Evolutionary conservation across 37 sponge, comb jelly and placozoan species (phyloP).

Genomic region (Ephydatia muelleri): DNA sequence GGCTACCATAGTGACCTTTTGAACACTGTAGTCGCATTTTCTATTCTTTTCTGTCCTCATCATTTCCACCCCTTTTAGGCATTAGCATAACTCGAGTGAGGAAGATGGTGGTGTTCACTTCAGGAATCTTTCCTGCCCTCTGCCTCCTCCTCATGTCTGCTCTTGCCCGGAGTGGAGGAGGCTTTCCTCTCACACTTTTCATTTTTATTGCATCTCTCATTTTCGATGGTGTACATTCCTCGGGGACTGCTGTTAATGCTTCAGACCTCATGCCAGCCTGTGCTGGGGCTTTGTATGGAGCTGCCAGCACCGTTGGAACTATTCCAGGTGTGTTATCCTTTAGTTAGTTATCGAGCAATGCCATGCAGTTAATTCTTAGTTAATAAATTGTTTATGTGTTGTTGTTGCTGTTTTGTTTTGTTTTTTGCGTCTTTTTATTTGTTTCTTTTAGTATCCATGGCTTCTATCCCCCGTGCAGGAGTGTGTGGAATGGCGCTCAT

Average conservation of each 20-base stretch:
- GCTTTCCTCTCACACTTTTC: not conserved
- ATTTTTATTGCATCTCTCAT: not conserved
- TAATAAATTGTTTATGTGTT: too few species aligned
- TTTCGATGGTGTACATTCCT: constrained; percentile 12
- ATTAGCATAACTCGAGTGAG: constrained; percentile 1
- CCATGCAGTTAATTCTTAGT: too few species aligned
- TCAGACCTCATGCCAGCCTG: constrained; percentile 37
- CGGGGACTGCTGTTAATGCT: constrained; percentile 23
- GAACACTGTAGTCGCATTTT: not conserved
- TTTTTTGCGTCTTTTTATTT: too few species aligned
- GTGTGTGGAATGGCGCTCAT: constrained; percentile 38
- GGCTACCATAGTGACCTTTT: too few species aligned
- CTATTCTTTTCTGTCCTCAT: not conserved
- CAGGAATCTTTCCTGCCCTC: constrained; percentile 14
- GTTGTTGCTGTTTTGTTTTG: too few species aligned
- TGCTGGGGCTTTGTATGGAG: constrained; percentile 28
- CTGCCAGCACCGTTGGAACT: constrained; percentile 31
- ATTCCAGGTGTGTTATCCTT: constrained; percentile 33
- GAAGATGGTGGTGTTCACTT: constrained; percentile 1
- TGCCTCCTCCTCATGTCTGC: constrained; percentile 18
- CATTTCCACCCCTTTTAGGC: constrained; percentile 7
- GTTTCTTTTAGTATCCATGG: too few species aligned
- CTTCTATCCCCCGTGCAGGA: constrained; percentile 12
- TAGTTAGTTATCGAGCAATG: too few species aligned
- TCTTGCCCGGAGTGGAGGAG: not conserved